Evolutionary conservation across 1,140 invertebrate species (phyloP).

Genomic region (Drosophila pseudoananassae): DNA sequence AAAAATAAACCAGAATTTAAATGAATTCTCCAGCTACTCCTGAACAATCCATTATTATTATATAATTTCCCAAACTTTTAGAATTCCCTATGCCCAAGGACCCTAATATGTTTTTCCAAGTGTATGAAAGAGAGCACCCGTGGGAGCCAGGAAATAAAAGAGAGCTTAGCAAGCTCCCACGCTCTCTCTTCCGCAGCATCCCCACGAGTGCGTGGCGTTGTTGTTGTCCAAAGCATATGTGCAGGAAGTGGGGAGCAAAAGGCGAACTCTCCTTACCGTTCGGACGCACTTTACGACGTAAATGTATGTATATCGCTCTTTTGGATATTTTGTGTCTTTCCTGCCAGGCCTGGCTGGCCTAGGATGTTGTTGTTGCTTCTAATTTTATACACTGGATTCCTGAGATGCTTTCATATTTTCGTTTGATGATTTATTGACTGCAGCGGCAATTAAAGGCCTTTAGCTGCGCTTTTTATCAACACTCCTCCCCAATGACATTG

Average conservation of each 20-base stretch:
- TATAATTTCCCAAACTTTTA: no score
- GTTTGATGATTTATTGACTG: slow-evolving; percentile 82
- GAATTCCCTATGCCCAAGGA: not conserved
- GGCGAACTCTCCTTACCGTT: slow-evolving; percentile 21
- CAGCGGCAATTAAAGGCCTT: slow-evolving; percentile 79
- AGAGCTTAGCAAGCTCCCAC: slow-evolving; percentile 9
- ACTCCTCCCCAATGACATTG: slow-evolving; percentile 74
- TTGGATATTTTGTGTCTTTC: slow-evolving; percentile 71
- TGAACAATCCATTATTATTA: no score
- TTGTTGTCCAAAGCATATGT: slow-evolving; percentile 64
- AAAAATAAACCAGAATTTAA: no score
- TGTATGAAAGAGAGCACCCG: slow-evolving; percentile 3
- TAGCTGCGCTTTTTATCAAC: slow-evolving; percentile 79
- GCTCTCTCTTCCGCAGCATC: slow-evolving; percentile 62
- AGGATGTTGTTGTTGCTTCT: slow-evolving; percentile 51
- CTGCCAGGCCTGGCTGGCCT: slow-evolving; percentile 26
- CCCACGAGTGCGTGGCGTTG: slow-evolving; percentile 56
- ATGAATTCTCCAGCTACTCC: no score
- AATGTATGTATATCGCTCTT: slow-evolving; percentile 54
- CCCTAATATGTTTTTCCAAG: not conserved
- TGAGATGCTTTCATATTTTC: slow-evolving; percentile 79
- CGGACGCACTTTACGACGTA: slow-evolving; percentile 66
- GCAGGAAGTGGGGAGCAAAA: slow-evolving; percentile 53
- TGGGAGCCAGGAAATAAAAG: slow-evolving; percentile 12
- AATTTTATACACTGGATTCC: slow-evolving; percentile 76